Evolutionary conservation across 2,113 vertebrate genomes (phyloP), one percentile per base, ranked within the genome.

Genomic region (Salvelinus fontinalis): DNA sequence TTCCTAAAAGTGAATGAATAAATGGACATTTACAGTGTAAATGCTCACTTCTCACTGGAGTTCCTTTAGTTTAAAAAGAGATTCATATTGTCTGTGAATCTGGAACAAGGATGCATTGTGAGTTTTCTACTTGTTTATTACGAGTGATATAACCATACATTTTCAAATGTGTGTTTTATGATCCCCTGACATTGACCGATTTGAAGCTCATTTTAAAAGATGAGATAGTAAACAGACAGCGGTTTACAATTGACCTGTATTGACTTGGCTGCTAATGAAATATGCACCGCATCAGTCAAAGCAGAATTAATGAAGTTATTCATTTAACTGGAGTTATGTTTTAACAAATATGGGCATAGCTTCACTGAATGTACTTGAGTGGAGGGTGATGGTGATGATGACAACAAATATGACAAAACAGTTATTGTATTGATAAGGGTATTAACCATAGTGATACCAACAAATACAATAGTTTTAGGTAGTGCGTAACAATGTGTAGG

Each of bases 241-340:
- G 26, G 65, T 78, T 49, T 26, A 24, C 20, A 39, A 44, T 27
- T 75, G 77, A 80, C 65, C 75, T 80, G 75, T 72, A 75, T 80
- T 73, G 80, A 80, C 73, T 76, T 14, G 26, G 34, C 72, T 51
- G 26, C 66, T 81, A 82, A 81, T 82, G 66, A 82, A 82, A 75
- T 73, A 71, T 65, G 39, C 49, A 49, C n/a, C 11, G 83, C 80
- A 75, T 75, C 80, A 78, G 51, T 80, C 78, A 75, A 75, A 80
- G 39, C 39, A 44, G 39, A 11, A 44, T 44, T 12, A 11, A 44
- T 44, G 39, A 44, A 44, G 11, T 11, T 11, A 9, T 44, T 11
- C 9, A 2, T 44, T 44, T 11, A 12, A 44, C 39, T 59, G 71
- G 71, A 78, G 71, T 76, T 73, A 26, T 75, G 72, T 4, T 70